Base-by-base conservation (phyloP, 2,888 invertebrate species). In the Caenorhabditis sp. region DNA sequence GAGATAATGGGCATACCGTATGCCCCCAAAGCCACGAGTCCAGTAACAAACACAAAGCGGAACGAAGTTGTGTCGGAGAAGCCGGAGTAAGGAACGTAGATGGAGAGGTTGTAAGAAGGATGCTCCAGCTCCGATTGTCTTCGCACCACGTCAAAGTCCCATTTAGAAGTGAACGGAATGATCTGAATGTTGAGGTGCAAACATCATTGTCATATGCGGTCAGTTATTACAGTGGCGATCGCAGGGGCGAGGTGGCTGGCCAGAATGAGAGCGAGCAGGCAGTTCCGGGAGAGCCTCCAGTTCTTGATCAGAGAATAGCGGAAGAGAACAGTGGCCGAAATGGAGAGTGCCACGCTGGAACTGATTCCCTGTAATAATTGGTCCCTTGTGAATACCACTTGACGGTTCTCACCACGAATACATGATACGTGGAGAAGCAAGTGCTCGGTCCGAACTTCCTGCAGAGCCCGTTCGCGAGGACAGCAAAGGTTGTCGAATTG, bases 401-500 rank as follows among this genome's bases (percentile, higher is more conserved):
- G n/a, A n/a, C n/a, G n/a, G n/a, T n/a, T n/a, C n/a, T n/a, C n/a
- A n/a, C 66, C 59, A 68, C 58, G 26, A 59, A 68, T 0, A 68
- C 26, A 27, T 68, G 68, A 68, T 68, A 68, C 0, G 58, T 59
- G 11, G 30, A 39, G 45, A 68, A 68, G 26, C 68, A 68, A 11
- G 59, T 59, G 17, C 39, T 27, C 35, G 68, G 68, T 22, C 68
- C 68, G 22, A 68, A 68, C n/a, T 52, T 58, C 13, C 68, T 41
- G 27, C 68, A 68, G 9, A 59, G 45, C 9, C 68, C 68, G 24
- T 52, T 59, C 2, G 68, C 68, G 15, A 68, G 52, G n/a, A 68
- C 68, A n/a, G 68, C 68, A 20, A 68, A 32, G 11, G 68, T 68
- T 13, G 68, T 68, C 26, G 68, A 52, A 41, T 68, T 68, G 52